phyloP scores from a whole-genome alignment of 2,113 vertebrate genomes.

The Hypomesus transpacificus region DNA sequence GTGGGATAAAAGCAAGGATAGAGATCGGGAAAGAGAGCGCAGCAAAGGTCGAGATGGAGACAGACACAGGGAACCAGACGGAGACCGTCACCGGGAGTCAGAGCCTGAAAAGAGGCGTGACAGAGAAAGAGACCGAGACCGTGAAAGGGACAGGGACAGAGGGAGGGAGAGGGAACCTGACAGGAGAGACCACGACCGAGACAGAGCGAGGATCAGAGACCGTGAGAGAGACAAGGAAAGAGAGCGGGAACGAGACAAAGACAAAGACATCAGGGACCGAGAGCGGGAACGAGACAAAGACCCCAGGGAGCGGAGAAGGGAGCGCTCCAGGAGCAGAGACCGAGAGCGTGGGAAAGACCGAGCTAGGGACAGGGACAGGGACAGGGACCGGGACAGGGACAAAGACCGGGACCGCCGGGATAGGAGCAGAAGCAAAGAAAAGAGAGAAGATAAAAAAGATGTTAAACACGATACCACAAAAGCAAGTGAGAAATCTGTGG shows the following conservation, averaged over 20 bases:
- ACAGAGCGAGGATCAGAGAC: constrained; percentile 47
- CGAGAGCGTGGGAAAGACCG: constrained; percentile 68
- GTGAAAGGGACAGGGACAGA: constrained; percentile 31
- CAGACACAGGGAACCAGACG: not conserved
- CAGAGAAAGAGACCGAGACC: constrained; percentile 33
- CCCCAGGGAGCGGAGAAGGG: constrained; percentile 48
- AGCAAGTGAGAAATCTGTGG: constrained; percentile 69
- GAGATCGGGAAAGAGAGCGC: constrained; percentile 56
- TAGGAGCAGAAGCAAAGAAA: constrained; percentile 75
- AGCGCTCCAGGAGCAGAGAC: constrained; percentile 63
- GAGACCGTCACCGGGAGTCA: constrained; percentile 5
- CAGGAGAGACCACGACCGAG: constrained; percentile 51
- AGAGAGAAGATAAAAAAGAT: constrained; percentile 78
- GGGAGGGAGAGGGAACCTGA: constrained; percentile 41
- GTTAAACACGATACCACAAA: constrained; percentile 71
- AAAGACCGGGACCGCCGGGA: constrained; percentile 71
- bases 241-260: constrained; percentile 37
- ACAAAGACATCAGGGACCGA: constrained; percentile 19
- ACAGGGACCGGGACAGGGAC: constrained; percentile 55
- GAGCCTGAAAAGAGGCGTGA: not conserved
- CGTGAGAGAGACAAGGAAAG: constrained; percentile 39
- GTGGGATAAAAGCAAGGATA: constrained; percentile 63
- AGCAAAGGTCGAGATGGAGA: constrained; percentile 40
- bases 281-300: constrained; percentile 60
- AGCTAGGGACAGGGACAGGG: constrained; percentile 55